Conservation (phyloP, 2,113 vertebrate genomes). For the Prunella fulvescens region DNA sequence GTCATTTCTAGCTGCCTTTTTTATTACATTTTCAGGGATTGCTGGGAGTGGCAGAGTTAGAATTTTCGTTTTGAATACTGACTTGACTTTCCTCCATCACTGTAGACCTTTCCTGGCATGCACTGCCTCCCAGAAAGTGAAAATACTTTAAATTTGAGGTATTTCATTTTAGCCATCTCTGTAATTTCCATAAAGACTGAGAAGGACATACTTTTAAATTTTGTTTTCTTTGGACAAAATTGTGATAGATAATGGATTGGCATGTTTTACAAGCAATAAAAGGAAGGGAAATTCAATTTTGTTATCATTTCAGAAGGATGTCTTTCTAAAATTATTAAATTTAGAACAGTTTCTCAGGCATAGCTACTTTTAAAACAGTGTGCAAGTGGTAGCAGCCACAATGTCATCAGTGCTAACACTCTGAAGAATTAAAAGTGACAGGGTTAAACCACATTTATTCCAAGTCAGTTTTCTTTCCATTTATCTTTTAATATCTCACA, state of each 20-base stretch:
- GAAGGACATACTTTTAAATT: neutral
- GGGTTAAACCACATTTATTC: neutral
- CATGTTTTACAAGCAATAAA: neutral
- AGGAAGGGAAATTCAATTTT: neutral
- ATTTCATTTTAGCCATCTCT: neutral
- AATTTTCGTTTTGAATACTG: neutral
- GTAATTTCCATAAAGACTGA: neutral
- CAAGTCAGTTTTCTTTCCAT: neutral
- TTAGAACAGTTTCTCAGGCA: neutral
- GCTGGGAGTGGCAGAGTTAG: constrained; percentile 10
- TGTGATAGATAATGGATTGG: neutral
- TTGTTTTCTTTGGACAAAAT: neutral
- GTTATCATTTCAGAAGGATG: neutral
- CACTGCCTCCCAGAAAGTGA: neutral
- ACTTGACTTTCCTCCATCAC: constrained; percentile 25
- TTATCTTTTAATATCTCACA: neutral
- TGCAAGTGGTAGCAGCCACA: neutral
- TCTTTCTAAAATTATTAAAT: neutral
- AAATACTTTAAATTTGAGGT: neutral
- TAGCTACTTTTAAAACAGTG: neutral
- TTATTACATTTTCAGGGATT: constrained; percentile 25
- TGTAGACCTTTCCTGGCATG: neutral
- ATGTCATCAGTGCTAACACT: neutral
- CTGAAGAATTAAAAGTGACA: neutral
- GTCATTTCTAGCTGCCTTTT: neutral